Base-by-base conservation (phyloP, 2,113 vertebrate genomes). In the Onychostruthus taczanowskii region DNA sequence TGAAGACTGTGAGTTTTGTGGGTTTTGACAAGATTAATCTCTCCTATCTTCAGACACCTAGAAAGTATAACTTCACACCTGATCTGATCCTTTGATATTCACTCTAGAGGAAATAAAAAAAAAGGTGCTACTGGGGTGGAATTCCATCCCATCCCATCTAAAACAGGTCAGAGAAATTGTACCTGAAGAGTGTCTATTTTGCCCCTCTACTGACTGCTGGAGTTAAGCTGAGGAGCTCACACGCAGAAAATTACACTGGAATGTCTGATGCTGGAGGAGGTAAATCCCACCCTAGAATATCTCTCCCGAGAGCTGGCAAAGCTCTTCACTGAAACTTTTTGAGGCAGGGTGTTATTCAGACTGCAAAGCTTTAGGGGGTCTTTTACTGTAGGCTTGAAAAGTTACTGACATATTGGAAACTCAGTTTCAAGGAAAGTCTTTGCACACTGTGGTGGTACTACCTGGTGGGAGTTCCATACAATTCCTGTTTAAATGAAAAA, bases 311-410 rank as follows among this genome's bases (percentile, higher is more conserved):
- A 74, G 20, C 27, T 6, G 3, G 17, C 43, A 67, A 63, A 84
- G 30, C 56, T 72, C 76, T 87, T 84, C 73, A 35, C 37, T 84
- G 69, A 62, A 89, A 87, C 39, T 90, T 74, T 84, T 75, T 91
- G 84, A 87, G 74, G 31, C 41, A 68, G 21, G 52, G 74, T 82
- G 53, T 87, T 78, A 96, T 96, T 97, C 94, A 81, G 88, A 41
- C 68, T 90, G 73, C 21, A 93, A 87, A 93, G 63, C 82, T 91
- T 93, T 67, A 85, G 78, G 49, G 43, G 55, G 47, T 87, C 64
- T 93, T 52, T 78, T 68, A 78, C 33, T 72, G n/a, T 1, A 4
- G 26, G 10, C 49, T 52, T 87, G 66, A 72, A 78, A 90, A 82
- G 28, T 75, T 92, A 92, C 78, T 90, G 94, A 84, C 50, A 39